These are phyloP conservation scores for Opisthocomus hoazin DNA, from an alignment of 2,113 vertebrate species.

Conservation along the genomic window DNA sequence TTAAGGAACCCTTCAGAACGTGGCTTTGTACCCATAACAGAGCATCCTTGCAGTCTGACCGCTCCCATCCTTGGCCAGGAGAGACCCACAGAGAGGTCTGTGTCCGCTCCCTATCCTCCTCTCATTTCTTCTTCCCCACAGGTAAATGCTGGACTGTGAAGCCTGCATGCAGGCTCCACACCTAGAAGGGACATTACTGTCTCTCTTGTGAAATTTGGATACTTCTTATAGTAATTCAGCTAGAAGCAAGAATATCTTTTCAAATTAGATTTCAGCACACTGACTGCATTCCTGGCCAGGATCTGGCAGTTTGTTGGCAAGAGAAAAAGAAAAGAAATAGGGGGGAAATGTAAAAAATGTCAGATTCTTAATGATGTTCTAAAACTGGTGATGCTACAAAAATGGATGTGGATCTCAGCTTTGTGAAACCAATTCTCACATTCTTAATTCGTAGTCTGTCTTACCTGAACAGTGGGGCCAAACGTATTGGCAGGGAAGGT, in stretches of 20 bases:
- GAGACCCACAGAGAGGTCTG: background rate
- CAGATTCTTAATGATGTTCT: conserved; percentile 34
- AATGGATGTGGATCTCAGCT: background rate
- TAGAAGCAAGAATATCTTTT: conserved; percentile 46
- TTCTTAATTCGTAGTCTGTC: background rate
- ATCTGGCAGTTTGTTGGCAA: conserved; percentile 48
- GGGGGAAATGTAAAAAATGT: background rate
- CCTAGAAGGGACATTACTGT: background rate
- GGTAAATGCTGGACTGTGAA: background rate
- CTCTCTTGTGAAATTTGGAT: conserved; percentile 5
- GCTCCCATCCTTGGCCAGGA: background rate
- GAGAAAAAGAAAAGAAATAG: background rate
- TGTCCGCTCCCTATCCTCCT: background rate
- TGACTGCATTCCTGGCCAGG: conserved; percentile 13
- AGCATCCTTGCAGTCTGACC: background rate
- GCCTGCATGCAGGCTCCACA: background rate
- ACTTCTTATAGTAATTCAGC: conserved; percentile 21
- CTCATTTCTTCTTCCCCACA: background rate
- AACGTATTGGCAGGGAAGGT: background rate
- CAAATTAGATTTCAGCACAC: conserved; percentile 27
- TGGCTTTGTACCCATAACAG: background rate
- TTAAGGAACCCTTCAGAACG: background rate
- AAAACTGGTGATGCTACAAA: conserved; percentile 3
- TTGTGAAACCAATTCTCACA: background rate
- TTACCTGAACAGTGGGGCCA: background rate